Base-by-base conservation (phyloP, 1,140 invertebrate genomes). In the Drosophila takahashii region DNA sequence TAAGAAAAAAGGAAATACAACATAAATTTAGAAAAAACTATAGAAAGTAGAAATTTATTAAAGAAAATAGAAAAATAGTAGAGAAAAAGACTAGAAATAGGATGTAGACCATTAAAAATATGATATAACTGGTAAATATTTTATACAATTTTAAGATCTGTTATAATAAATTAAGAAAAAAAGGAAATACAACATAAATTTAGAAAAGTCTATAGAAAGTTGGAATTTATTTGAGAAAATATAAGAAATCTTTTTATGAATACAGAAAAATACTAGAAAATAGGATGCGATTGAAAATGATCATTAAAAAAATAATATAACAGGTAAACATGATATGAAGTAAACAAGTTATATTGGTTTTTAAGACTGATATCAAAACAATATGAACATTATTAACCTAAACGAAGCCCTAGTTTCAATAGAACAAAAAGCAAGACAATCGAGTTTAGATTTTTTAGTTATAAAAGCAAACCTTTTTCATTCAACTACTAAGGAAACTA, bases 361-460 rank as follows among this genome's bases (percentile, higher is more conserved):
- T 29, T 8, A 29, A 29, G 1, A 29, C 0, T 2, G n/a, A 2
- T 8, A 39, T 11, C 16, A 18, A 47, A 47, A 27, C 5, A 27
- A 26, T 26, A 3, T 26, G 42, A 10, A 8, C 8, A 47, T 47
- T 9, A 8, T 26, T 26, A 27, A 26, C 26, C 18, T 26, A 15
- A 8, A 15, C 8, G 3, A 48, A 47, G 26, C 13, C 26, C 22
- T 4, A 29, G 13, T 47, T 47, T 15, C 45, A 1, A 15, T 15
- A 27, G 45, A 61, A 61, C 29, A 74, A 39, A 61, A 65, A 48
- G 1, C 8, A 0, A 18, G 8, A 15, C 8, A 29, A 29, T 29
- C 8, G 4, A 8, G 27, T 34, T 34, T n/a, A n/a, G n/a, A n/a
- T n/a, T n/a, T n/a, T n/a, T n/a, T n/a, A n/a, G n/a, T n/a, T n/a